Evolutionary conservation across 1,140 invertebrate species (phyloP), one percentile per base, ranked within the genome.

Genomic region (Drosophila virilis): DNA sequence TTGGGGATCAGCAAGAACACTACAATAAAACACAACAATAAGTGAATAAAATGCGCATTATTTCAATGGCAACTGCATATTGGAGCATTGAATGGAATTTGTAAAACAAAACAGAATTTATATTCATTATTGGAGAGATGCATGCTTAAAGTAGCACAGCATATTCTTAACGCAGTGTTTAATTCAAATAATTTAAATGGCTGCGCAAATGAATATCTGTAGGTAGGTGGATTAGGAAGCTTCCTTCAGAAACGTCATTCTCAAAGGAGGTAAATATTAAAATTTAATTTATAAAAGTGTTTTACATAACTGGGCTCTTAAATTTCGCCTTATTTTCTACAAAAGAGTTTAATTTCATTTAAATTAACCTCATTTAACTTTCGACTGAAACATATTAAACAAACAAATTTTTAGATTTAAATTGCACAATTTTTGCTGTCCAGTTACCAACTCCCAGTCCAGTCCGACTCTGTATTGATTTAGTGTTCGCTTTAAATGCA

Each of bases 1-100:
- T 64, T 77, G 60, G 40, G 48, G 65, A 65, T 58, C 17, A 35
- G 6, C 72, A 28, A 28, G 40, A 77, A 43, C 64, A 33, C 54
- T 57, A 60, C 48, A 70, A 43, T 15, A 28, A 13, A 67, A 67
- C 58, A 68, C 40, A 71, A 78, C 48, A 33, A 59, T 15, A 60
- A 74, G 38, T 51, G 57, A 67, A 66, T 60, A 83, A 45, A 62
- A 61, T 60, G 58, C 54, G 65, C 35, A 70, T 76, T 58, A 61
- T 66, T 69, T 76, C 46, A 37, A 35, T 6, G 7, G 37, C 12
- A 57, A 35, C 12, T 28, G 55, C 37, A 10, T n/a, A 54, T n/a
- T 51, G 52, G 7, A 22, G 35, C 12, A n/a, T 35, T 32, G 50
- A n/a, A 4, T 12, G 2, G 6, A 51, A 33, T 51, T 35, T 35